These are phyloP conservation scores for Falcunculus frontatus DNA, from an alignment of 2,113 vertebrate species.

Conservation along the genomic window DNA sequence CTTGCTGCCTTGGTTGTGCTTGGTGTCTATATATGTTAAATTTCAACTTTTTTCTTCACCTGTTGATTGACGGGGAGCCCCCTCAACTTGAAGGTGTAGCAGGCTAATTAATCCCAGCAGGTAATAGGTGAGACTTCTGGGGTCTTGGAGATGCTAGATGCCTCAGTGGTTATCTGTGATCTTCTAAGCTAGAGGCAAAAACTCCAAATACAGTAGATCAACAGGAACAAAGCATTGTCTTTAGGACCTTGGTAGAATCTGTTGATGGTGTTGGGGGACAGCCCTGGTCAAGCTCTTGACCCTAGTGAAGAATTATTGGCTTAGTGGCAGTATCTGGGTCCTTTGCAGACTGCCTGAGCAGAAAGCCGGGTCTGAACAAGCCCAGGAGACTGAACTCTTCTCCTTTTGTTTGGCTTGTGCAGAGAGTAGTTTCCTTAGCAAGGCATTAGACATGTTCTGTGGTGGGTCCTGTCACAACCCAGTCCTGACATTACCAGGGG, in stretches of 20 bases:
- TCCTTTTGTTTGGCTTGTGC: background rate
- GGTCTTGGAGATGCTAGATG: background rate
- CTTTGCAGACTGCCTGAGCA: background rate
- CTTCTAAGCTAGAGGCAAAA: background rate
- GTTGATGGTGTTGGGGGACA: background rate
- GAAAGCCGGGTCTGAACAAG: background rate
- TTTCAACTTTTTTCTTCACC: background rate
- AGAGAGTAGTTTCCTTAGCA: background rate
- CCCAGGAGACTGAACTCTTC: background rate
- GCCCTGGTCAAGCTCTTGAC: background rate
- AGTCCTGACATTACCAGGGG: background rate
- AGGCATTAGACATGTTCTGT: background rate
- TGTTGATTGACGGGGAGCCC: background rate
- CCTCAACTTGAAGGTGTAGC: background rate
- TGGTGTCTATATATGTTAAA: background rate
- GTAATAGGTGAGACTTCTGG: background rate
- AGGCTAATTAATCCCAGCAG: background rate
- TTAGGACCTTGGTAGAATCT: background rate
- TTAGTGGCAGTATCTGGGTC: background rate
- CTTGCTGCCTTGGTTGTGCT: background rate
- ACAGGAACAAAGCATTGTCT: background rate
- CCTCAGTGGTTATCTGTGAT: background rate
- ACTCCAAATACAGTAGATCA: background rate
- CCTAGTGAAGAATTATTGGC: background rate
- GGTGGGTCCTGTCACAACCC: background rate